Conservation (phyloP, 2,113 vertebrate species). For the Mionectes macconnelli region DNA sequence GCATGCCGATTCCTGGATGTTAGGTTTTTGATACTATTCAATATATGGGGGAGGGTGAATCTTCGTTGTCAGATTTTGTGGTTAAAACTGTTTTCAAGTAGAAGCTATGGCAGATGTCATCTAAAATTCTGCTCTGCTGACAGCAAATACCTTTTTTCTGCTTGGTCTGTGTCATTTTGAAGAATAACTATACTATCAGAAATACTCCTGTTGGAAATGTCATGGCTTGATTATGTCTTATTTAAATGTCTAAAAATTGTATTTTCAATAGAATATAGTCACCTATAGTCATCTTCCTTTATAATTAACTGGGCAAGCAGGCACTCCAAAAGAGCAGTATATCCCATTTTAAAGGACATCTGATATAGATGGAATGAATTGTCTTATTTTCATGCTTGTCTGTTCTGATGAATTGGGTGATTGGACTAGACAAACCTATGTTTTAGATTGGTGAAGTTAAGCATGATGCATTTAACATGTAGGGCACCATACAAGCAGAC, state of each 20-base stretch:
- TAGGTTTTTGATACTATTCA: not conserved
- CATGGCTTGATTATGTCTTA: not conserved
- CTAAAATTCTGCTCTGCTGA: not conserved
- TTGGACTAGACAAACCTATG: not conserved
- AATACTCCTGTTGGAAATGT: not conserved
- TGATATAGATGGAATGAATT: not conserved
- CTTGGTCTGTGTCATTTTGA: not conserved
- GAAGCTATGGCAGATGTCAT: not conserved
- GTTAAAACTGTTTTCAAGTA: slow-evolving; percentile 8
- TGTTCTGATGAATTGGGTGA: not conserved
- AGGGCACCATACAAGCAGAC: not conserved
- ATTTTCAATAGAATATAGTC: not conserved
- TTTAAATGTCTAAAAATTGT: not conserved
- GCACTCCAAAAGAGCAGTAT: not conserved
- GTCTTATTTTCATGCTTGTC: not conserved
- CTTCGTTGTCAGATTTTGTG: not conserved
- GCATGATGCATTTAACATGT: not conserved
- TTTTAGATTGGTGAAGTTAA: not conserved
- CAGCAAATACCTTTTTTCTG: not conserved
- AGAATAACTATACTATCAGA: not conserved
- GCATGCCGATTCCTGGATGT: not conserved
- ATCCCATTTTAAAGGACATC: not conserved
- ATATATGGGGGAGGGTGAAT: not conserved
- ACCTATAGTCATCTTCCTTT: not conserved
- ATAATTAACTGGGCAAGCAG: not conserved